Evolutionary conservation across 2,797 vertebrate species (phyloP).

Genomic region (Sarcoramphus papa): DNA sequence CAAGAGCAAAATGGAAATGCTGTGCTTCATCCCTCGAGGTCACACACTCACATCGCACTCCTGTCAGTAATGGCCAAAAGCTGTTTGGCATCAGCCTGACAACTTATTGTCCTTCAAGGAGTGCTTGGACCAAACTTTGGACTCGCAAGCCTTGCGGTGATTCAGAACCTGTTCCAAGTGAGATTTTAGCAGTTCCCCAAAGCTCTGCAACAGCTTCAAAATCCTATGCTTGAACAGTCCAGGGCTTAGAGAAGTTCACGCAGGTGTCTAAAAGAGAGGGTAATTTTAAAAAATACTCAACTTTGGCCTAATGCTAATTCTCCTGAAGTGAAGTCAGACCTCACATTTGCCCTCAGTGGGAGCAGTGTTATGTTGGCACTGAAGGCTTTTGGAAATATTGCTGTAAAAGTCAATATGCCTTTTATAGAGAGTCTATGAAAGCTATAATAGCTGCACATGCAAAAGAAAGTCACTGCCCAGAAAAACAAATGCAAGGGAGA

Average conservation of each 20-base stretch:
- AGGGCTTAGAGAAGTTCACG: not conserved
- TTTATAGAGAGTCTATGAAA: conserved; percentile 43
- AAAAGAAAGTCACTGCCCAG: conserved; percentile 24
- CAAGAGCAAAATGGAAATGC: not conserved
- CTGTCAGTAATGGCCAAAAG: conserved; percentile 6
- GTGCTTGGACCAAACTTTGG: not conserved
- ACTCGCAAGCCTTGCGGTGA: not conserved
- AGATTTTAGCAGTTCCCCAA: not conserved
- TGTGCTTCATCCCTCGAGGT: not conserved
- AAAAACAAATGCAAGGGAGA: conserved; percentile 48
- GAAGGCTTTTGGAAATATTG: conserved; percentile 21
- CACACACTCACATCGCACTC: not conserved
- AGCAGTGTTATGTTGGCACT: conserved; percentile 3
- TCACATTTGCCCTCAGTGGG: conserved; percentile 25
- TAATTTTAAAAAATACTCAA: not conserved
- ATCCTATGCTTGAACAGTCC: not conserved
- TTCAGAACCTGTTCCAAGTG: not conserved
- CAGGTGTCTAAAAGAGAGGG: conserved; percentile 18
- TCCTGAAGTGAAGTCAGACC: conserved; percentile 48
- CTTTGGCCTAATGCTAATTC: conserved; percentile 19
- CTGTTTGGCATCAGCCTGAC: conserved; percentile 2
- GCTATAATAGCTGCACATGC: conserved; percentile 13
- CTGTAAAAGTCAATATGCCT: conserved; percentile 42
- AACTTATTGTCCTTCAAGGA: conserved; percentile 3
- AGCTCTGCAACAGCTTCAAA: not conserved